Conservation (phyloP, 2,113 vertebrate genomes). For the Vimba vimba region DNA sequence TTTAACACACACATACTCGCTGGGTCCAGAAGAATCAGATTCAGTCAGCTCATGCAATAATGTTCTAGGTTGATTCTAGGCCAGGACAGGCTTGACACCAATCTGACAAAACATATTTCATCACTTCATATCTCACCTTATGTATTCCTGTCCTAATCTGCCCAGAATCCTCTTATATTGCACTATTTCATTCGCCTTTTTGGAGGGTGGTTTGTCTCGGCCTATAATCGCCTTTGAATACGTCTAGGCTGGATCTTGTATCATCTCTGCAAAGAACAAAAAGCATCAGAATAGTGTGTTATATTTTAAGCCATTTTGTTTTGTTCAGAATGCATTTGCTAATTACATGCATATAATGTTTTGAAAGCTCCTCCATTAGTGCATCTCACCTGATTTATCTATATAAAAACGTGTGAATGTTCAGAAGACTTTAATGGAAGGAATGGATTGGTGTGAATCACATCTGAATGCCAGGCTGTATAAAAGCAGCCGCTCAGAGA, state of each 20-base stretch:
- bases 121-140: conserved; percentile 20
- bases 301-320: neutral
- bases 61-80: conserved; percentile 20
- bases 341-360: neutral
- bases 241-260: neutral
- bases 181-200: conserved; percentile 5
- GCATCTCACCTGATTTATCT: no score
- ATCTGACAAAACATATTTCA: conserved; percentile 24
- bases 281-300: neutral
- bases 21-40: neutral
- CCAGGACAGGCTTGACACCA: neutral
- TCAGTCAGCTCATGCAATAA: neutral
- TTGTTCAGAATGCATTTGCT: neutral
- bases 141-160: conserved; percentile 30
- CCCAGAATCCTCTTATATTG: conserved; percentile 1
- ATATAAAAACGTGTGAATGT: neutral
- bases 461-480: neutral
- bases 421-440: neutral
- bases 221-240: neutral
- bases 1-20: neutral
- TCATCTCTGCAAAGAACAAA: neutral
- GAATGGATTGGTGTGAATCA: neutral
- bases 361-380: no score
- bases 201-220: neutral
- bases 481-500: neutral